Conservation (phyloP, 1,140 invertebrate species). For the Hyphantria cunea region DNA sequence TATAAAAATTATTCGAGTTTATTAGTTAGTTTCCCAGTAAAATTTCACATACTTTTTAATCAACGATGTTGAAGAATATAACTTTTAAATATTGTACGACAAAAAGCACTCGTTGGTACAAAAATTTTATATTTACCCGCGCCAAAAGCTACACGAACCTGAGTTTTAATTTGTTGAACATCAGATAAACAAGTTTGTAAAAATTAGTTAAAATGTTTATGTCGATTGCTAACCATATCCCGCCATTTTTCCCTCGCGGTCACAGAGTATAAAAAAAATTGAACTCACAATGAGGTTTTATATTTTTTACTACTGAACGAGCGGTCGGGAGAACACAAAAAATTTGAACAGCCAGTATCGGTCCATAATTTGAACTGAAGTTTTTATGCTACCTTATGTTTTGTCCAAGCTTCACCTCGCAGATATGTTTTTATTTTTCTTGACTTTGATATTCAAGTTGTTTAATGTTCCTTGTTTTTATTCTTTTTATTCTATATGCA, state of each 20-base stretch:
- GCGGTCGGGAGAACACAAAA: not conserved
- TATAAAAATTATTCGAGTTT: no score
- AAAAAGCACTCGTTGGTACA: not conserved
- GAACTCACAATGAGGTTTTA: slow-evolving; percentile 4
- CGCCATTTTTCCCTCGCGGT: slow-evolving; percentile 21
- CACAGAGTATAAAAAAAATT: slow-evolving; percentile 12
- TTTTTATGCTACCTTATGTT: no score
- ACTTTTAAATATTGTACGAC: not conserved
- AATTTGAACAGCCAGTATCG: not conserved
- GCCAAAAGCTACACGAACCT: not conserved
- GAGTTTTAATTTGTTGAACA: slow-evolving; percentile 27
- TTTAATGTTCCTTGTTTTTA: no score
- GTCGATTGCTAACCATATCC: slow-evolving; percentile 11
- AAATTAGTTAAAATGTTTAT: slow-evolving; percentile 23
- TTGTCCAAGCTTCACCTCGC: no score
- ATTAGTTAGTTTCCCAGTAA: no score
- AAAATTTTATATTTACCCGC: slow-evolving; percentile 9
- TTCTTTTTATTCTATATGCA: no score
- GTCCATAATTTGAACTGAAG: not conserved
- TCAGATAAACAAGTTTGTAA: slow-evolving; percentile 14
- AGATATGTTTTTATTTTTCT: no score
- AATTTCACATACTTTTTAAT: no score
- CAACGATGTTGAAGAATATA: not conserved
- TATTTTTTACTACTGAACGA: slow-evolving; percentile 17
- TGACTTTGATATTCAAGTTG: no score